These are phyloP conservation scores for Cydia fagiglandana DNA, from an alignment of 1,140 invertebrate species.

Conservation along the genomic window DNA sequence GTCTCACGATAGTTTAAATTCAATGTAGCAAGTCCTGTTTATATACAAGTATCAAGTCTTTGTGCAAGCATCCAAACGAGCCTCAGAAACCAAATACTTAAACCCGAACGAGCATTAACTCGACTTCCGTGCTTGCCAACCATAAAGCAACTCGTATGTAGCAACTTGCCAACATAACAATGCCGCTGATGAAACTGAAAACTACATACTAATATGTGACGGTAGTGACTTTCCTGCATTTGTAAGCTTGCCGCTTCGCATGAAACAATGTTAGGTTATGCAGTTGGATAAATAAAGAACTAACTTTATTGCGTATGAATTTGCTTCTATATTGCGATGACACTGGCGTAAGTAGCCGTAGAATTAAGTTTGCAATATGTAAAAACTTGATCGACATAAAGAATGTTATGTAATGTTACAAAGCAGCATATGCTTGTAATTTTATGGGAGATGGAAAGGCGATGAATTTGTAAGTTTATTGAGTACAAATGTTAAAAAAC, in stretches of 20 bases:
- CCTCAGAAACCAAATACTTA: slow-evolving; percentile 4
- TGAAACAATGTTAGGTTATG: neutral
- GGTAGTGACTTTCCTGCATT: neutral
- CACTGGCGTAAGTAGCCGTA: neutral
- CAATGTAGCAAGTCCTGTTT: too few relatives aligned
- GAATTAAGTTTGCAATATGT: neutral
- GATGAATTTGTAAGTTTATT: neutral
- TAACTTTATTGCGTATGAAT: neutral
- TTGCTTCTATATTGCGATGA: neutral
- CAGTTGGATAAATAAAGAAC: neutral
- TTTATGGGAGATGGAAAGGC: neutral
- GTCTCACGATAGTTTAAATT: too few relatives aligned
- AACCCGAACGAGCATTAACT: slow-evolving; percentile 10
- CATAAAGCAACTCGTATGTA: slow-evolving; percentile 11
- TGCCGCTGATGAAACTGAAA: neutral
- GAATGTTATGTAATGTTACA: neutral
- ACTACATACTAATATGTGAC: neutral
- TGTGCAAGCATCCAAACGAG: neutral
- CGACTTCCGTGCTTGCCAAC: slow-evolving; percentile 11
- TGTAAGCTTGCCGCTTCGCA: neutral
- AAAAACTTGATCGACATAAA: slow-evolving; percentile 8
- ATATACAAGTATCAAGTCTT: neutral
- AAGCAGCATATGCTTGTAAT: slow-evolving; percentile 13
- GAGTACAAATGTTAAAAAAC: neutral
- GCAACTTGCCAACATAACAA: slow-evolving; percentile 1